These are phyloP conservation scores for Wiebesia pumilae DNA, from an alignment of 1,140 invertebrate species.

Conservation along the genomic window DNA sequence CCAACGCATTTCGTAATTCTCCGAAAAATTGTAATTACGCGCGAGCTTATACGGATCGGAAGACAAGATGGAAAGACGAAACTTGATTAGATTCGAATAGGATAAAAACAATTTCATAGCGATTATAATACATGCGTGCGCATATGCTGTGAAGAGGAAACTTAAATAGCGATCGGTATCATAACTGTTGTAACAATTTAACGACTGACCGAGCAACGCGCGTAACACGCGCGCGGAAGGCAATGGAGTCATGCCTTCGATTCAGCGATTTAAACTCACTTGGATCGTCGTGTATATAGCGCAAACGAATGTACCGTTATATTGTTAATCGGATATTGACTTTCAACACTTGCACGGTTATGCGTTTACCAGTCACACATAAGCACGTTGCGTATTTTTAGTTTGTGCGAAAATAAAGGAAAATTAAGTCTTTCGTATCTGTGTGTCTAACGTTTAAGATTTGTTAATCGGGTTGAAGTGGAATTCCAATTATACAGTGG, in stretches of 20 bases:
- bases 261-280: constrained; percentile 46
- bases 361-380: neutral
- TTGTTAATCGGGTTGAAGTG: neutral
- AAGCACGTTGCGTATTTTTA: neutral
- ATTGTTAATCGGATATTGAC: constrained; percentile 3
- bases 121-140: neutral
- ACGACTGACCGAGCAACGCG: constrained; percentile 45
- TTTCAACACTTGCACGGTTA: neutral
- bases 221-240: constrained; percentile 1
- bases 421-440: too few relatives aligned
- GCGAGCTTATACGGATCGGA: neutral
- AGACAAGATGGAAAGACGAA: neutral
- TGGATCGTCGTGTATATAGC: neutral
- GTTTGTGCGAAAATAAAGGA: neutral
- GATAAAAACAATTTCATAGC: neutral
- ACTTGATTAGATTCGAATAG: neutral
- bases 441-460: too few relatives aligned
- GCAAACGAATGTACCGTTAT: neutral
- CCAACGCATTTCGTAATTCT: neutral
- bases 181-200: constrained; percentile 46
- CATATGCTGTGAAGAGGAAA: neutral
- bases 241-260: constrained; percentile 41
- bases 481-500: neutral
- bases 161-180: constrained; percentile 27
- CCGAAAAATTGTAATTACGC: neutral